A percentile compares a stretch with the other conserved stretches of the same genome.
phyloP scores from a whole-genome alignment of 53 echinoderm and acorn worm species.

The Paracentrotus lividus region DNA sequence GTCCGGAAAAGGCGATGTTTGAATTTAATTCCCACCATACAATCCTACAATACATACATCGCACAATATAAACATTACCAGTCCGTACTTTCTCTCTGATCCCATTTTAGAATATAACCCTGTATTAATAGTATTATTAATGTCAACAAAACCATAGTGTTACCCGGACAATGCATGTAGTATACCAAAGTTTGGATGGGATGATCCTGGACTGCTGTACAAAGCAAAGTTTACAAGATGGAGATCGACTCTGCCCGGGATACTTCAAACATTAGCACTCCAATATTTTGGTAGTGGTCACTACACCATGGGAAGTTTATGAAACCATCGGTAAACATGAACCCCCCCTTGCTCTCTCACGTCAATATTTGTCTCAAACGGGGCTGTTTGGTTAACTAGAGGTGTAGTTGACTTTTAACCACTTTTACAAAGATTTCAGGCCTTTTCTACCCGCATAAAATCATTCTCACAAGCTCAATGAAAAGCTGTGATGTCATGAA shows the following conservation, averaged over 20 bases:
- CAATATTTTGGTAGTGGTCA: slow-evolving; percentile 56
- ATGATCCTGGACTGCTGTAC: neutral
- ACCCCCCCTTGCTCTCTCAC: neutral
- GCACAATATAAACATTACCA: neutral
- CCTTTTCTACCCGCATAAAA: neutral
- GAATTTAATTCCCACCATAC: neutral
- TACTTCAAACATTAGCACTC: neutral
- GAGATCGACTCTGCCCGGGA: neutral
- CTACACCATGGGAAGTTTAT: slow-evolving; percentile 49
- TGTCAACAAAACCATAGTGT: neutral
- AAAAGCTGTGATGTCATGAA: neutral
- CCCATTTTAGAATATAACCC: neutral
- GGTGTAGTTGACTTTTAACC: slow-evolving; percentile 65
- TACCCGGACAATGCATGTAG: neutral
- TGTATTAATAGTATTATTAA: neutral
- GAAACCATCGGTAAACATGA: slow-evolving; percentile 17
- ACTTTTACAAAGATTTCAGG: neutral
- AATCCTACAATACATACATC: neutral
- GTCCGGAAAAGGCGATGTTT: neutral
- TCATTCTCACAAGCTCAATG: neutral
- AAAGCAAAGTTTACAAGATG: neutral
- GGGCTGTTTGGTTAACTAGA: slow-evolving; percentile 56
- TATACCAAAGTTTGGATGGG: neutral
- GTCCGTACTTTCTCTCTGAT: neutral
- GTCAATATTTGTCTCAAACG: slow-evolving; percentile 51